Percentiles rank a stretch among this genome's conserved stretches.
phyloP scores from a whole-genome alignment of 1,140 invertebrate species.

The Periplaneta americana region DNA sequence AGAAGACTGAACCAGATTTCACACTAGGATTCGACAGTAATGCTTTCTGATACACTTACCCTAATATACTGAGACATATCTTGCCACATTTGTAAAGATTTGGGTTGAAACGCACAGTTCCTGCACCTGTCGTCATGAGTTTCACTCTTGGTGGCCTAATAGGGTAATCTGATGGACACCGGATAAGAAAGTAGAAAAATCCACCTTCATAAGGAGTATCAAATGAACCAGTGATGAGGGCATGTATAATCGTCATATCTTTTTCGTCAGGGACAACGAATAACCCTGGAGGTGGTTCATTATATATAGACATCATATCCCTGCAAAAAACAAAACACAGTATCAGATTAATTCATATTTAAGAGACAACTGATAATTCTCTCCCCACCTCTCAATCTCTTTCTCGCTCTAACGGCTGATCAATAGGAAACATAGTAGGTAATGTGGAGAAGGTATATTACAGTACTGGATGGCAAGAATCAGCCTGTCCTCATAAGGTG shows the following conservation, averaged over 20 bases:
- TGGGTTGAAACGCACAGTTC: slow-evolving; percentile 55
- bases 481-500: no score
- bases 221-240: slow-evolving; percentile 55
- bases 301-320: slow-evolving; percentile 49
- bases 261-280: slow-evolving; percentile 50
- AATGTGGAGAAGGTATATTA: no score
- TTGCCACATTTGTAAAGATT: slow-evolving; percentile 59
- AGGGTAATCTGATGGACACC: slow-evolving; percentile 50
- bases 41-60: no score
- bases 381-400: no score
- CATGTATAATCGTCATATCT: slow-evolving; percentile 49
- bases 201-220: slow-evolving; percentile 63
- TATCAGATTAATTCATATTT: background rate
- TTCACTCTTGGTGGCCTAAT: slow-evolving; percentile 50
- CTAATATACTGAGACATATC: slow-evolving; percentile 58
- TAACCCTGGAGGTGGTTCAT: slow-evolving; percentile 50
- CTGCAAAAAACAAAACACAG: slow-evolving; percentile 33
- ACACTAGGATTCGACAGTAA: no score
- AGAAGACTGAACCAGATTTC: no score
- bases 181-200: slow-evolving; percentile 54
- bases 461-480: no score
- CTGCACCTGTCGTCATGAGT: slow-evolving; percentile 54
- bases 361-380: no score
- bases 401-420: no score
- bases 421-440: no score